A percentile compares a stretch with the other conserved stretches of the same genome.
Conservation (phyloP, 2,113 vertebrate species). For the Vidua chalybeata region DNA sequence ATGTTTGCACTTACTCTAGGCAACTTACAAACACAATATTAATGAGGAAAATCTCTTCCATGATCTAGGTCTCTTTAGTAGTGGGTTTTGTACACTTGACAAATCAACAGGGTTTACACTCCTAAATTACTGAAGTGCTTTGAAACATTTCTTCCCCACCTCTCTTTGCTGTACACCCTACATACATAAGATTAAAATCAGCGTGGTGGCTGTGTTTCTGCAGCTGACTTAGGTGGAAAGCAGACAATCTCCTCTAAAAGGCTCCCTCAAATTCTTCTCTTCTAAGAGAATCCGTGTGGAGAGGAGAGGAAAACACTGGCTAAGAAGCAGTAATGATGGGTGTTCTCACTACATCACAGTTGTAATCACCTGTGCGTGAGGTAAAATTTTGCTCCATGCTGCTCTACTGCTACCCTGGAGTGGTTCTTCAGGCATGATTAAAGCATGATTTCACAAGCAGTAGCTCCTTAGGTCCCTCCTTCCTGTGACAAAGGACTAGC, state of each 20-base stretch:
- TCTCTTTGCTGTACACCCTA: background rate
- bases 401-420: fast-evolving
- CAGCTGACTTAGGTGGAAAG: background rate
- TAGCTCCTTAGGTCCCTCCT: background rate
- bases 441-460: background rate
- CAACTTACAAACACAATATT: background rate
- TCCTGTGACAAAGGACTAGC: background rate
- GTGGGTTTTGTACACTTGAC: background rate
- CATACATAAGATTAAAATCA: background rate
- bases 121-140: background rate
- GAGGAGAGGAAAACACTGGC: background rate
- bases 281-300: background rate
- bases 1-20: background rate
- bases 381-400: background rate
- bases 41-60: background rate
- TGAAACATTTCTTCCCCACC: background rate
- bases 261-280: background rate
- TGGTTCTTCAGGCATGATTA: background rate
- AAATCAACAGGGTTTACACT: background rate
- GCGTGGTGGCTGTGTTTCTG: background rate
- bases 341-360: background rate
- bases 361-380: fast-evolving
- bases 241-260: background rate
- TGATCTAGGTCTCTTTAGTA: background rate
- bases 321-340: background rate